These are phyloP conservation scores for Amitus sp. DNA, from an alignment of 2,888 invertebrate species.

Conservation along the genomic window DNA sequence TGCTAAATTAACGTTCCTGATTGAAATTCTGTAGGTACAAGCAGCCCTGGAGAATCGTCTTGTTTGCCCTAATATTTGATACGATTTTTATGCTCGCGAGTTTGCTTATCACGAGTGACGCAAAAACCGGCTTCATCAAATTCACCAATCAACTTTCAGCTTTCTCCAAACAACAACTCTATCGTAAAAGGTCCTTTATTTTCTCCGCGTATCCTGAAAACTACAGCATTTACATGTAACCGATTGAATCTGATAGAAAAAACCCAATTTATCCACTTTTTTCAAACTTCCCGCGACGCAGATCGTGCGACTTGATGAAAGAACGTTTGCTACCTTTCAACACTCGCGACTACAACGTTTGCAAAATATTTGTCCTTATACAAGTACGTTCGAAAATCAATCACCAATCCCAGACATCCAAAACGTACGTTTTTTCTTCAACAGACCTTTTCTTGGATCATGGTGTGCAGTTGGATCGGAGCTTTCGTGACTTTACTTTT, in stretches of 20 bases:
- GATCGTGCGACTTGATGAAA: neutral
- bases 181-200: no score
- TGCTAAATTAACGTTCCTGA: neutral
- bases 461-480: conserved; percentile 46
- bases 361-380: neutral
- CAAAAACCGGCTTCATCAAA: neutral
- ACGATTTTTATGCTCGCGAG: neutral
- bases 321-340: neutral
- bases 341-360: neutral
- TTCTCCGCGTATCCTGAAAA: no score
- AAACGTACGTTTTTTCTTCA: no score
- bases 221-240: no score
- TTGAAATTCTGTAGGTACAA: neutral
- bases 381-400: no score
- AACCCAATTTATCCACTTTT: no score
- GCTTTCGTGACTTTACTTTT: conserved; percentile 42
- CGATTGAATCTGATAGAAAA: no score
- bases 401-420: no score
- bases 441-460: conserved; percentile 43
- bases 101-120: neutral
- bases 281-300: no score
- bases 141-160: neutral
- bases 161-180: neutral
- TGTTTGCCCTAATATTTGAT: neutral
- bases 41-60: conserved; percentile 4